A percentile compares a stretch with the other conserved stretches of the same genome.
Conservation (phyloP, 2,888 invertebrate species). For the Tortricodes alternella region DNA sequence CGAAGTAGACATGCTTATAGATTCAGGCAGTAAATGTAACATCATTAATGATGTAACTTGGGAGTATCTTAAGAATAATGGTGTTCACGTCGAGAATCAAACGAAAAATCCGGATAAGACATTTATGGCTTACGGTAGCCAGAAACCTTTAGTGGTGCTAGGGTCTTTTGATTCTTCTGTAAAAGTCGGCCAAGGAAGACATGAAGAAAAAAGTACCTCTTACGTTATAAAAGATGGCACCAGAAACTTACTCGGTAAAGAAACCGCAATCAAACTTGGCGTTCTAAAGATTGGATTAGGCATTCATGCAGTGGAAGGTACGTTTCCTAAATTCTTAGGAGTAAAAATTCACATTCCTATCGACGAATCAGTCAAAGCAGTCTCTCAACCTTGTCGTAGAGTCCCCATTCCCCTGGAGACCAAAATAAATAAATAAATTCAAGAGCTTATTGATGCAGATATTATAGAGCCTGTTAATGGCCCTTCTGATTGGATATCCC, state of each 20-base stretch:
- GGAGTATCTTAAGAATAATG: not conserved
- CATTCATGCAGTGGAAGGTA: not conserved
- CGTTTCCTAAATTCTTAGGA: not conserved
- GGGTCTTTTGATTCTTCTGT: not conserved
- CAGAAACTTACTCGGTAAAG: not conserved
- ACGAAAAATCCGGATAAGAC: not conserved
- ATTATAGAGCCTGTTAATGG: not conserved
- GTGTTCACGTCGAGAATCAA: not conserved
- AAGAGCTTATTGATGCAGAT: not conserved
- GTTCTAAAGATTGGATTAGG: not conserved
- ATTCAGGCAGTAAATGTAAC: not conserved
- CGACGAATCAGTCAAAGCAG: not conserved
- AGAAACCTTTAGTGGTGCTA: not conserved
- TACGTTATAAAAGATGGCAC: not conserved
- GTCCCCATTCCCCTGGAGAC: slow-evolving; percentile 2
- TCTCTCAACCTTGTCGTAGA: slow-evolving; percentile 1
- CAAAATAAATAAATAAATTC: not conserved
- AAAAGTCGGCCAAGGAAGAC: not conserved
- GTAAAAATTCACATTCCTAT: not conserved
- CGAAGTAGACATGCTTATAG: not conserved
- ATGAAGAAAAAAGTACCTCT: not conserved
- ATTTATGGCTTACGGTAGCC: slow-evolving; percentile 1
- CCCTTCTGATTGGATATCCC: not conserved
- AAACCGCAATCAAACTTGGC: not conserved
- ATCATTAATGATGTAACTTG: not conserved